Conservation (phyloP, 2,113 vertebrate species). For the Notarius lentiginosus region DNA sequence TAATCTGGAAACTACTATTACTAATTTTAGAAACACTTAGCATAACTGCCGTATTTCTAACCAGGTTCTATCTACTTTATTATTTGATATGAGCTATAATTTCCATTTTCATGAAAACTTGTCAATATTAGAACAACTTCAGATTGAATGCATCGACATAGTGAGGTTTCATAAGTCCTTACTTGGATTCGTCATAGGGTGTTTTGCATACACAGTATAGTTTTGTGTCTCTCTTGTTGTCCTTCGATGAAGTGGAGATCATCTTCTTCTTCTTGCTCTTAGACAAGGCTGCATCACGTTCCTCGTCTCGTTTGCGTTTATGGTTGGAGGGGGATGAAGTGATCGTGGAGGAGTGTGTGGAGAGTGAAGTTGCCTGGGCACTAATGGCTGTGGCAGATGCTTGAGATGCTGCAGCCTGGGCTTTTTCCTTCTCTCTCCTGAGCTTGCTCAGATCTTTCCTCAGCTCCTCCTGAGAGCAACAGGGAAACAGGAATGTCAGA, state of each 20-base stretch:
- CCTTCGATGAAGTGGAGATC: conserved; percentile 96
- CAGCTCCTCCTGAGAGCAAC: conserved; percentile 86
- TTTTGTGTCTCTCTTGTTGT: conserved; percentile 96
- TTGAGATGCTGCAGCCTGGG: conserved; percentile 77
- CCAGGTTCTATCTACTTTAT: neutral
- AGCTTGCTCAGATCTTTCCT: conserved; percentile 85
- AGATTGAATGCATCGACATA: neutral
- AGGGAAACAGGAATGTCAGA: neutral
- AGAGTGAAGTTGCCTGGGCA: conserved; percentile 61
- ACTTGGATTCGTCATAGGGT: conserved; percentile 98
- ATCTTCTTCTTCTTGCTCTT: conserved; percentile 99
- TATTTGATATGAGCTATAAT: too few species aligned
- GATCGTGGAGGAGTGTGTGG: conserved; percentile 46
- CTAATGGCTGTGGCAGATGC: conserved; percentile 62
- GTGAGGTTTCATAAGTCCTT: conserved; percentile 58
- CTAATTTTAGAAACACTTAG: neutral
- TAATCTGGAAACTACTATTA: neutral
- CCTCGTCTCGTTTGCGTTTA: conserved; percentile 92
- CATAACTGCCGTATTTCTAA: neutral
- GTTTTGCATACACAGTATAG: conserved; percentile 99
- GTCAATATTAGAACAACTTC: neutral
- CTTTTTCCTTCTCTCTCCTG: conserved; percentile 87
- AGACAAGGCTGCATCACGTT: conserved; percentile 69
- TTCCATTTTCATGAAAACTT: neutral
- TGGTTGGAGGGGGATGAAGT: conserved; percentile 68